Conservation (phyloP, 2,113 vertebrate species). For the Centropristis striata region DNA sequence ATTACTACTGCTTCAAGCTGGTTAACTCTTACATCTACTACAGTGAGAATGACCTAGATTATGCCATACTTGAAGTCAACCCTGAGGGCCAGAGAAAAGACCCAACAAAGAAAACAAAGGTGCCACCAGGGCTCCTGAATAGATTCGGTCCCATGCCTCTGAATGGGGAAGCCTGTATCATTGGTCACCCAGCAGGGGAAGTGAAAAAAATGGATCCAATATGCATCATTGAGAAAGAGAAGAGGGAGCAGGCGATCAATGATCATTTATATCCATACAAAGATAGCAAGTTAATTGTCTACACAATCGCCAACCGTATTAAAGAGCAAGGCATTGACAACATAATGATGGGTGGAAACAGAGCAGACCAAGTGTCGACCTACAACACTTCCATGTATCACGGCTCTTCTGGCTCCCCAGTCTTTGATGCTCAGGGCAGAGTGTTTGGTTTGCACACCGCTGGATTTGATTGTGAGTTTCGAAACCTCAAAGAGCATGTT, state of each 20-base stretch:
- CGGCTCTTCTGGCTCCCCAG: constrained; percentile 53
- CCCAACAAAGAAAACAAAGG: fast-evolving
- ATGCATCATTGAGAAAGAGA: constrained; percentile 37
- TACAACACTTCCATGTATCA: constrained; percentile 32
- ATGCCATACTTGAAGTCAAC: constrained; percentile 38
- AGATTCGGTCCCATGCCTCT: background rate
- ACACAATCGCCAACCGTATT: fast-evolving
- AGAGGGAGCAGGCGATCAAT: background rate
- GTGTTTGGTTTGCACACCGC: constrained; percentile 44
- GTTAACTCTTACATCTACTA: no score
- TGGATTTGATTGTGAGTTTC: background rate
- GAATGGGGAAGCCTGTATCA: constrained; percentile 29
- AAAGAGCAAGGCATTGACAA: background rate
- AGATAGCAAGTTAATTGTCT: fast-evolving
- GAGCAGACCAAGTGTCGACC: background rate
- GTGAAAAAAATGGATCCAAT: constrained; percentile 37
- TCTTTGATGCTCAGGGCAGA: constrained; percentile 18
- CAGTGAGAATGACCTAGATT: fast-evolving
- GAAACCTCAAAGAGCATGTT: fast-evolving
- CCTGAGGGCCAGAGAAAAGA: background rate
- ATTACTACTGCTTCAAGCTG: no score
- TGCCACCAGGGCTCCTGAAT: constrained; percentile 53
- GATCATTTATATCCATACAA: background rate
- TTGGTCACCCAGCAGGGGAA: constrained; percentile 22
- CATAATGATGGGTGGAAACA: background rate